A percentile compares a stretch with the other conserved stretches of the same genome.
Evolutionary conservation across 1,140 invertebrate genomes (phyloP).

Genomic region (Caenorhabditis briggsae): DNA sequence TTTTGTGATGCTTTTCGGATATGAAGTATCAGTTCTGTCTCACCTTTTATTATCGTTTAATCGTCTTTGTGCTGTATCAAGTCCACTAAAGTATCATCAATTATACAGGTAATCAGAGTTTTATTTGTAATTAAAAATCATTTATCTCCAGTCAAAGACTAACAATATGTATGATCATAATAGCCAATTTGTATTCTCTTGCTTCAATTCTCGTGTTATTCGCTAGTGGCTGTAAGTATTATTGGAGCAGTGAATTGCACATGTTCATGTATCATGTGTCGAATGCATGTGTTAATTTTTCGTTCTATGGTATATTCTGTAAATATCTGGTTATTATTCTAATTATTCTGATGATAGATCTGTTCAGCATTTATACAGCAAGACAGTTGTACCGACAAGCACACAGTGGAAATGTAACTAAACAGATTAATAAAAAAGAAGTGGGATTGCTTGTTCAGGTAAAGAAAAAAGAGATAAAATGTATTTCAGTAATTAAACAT

Average conservation of each 20-base stretch:
- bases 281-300: not conserved
- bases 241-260: slow-evolving; percentile 21
- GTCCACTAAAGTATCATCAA: slow-evolving; percentile 11
- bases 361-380: slow-evolving; percentile 25
- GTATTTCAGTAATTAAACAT: not conserved
- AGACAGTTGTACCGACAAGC: not conserved
- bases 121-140: not conserved
- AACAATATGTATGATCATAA: not conserved
- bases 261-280: slow-evolving; percentile 39
- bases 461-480: no score
- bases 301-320: slow-evolving; percentile 13
- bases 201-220: not conserved
- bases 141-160: not conserved
- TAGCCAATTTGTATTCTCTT: not conserved
- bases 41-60: not conserved
- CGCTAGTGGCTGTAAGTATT: not conserved
- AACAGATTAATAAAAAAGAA: slow-evolving; percentile 12
- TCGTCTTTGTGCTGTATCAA: not conserved
- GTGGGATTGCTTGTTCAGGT: slow-evolving; percentile 7
- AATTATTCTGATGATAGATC: not conserved
- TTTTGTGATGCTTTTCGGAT: slow-evolving; percentile 9
- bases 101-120: slow-evolving; percentile 8
- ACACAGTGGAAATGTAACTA: not conserved
- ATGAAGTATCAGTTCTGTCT: slow-evolving; percentile 21
- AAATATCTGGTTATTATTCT: slow-evolving; percentile 24